Conservation (phyloP, 2,797 vertebrate genomes). For the Acanthurus leucopareius region DNA sequence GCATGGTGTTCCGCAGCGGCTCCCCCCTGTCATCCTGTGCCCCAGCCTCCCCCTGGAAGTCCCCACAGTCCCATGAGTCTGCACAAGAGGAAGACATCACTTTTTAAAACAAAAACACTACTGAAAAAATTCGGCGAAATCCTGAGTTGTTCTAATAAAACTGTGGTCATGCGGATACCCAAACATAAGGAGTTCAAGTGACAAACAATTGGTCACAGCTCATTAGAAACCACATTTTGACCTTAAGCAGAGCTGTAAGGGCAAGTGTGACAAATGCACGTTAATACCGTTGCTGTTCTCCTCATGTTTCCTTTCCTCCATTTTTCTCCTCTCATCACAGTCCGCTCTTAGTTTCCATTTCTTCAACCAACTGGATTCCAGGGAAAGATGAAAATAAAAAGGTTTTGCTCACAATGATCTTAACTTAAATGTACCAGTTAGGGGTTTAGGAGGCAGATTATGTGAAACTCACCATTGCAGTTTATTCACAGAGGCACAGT, state of each 20-base stretch:
- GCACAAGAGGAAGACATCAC: constrained; percentile 22
- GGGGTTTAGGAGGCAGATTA: too few relatives aligned
- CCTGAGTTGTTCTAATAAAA: neutral
- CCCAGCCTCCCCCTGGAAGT: constrained; percentile 86
- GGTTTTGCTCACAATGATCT: neutral
- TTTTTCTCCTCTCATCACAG: constrained; percentile 86
- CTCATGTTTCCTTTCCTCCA: constrained; percentile 80
- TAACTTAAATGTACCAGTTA: neutral
- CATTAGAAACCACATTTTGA: neutral
- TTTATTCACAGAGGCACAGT: constrained; percentile 86
- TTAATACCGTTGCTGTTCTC: constrained; percentile 70
- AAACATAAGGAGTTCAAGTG: neutral
- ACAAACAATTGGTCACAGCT: neutral
- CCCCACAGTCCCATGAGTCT: constrained; percentile 88
- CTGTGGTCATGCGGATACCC: neutral
- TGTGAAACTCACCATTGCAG: constrained; percentile 88
- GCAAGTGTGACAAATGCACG: neutral
- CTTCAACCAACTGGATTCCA: constrained; percentile 90
- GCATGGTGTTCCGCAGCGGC: constrained; percentile 87
- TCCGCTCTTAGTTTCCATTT: constrained; percentile 93
- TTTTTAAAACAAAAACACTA: constrained; percentile 7
- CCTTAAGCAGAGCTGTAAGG: neutral
- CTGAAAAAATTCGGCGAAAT: neutral
- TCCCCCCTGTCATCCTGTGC: constrained; percentile 74
- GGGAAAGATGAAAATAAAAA: constrained; percentile 1